phyloP scores from a whole-genome alignment of 37 sponge, comb jelly and placozoan species.

The Dysidea cf. avara region DNA sequence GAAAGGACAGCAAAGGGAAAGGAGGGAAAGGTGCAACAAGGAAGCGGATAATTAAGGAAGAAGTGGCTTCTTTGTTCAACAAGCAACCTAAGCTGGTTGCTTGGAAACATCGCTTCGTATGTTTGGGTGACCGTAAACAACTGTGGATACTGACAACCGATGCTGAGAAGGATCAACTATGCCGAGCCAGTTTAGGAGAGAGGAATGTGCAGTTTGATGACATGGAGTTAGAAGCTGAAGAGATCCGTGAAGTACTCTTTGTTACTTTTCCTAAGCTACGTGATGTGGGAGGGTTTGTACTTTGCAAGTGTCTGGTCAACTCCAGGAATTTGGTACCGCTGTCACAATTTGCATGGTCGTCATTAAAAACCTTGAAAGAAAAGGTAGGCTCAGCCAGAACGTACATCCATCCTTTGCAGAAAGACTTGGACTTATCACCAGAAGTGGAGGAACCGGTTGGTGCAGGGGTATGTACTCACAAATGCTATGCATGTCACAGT shows the following conservation, averaged over 20 bases:
- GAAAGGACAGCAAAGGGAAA: no score
- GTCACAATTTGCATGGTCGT: constrained; percentile 7
- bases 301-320: constrained; percentile 23
- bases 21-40: no score
- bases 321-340: constrained; percentile 22
- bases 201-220: constrained; percentile 28
- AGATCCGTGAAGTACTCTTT: constrained; percentile 33
- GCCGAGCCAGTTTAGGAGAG: constrained; percentile 46
- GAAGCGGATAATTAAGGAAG: no score
- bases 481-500: no score
- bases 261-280: constrained; percentile 12
- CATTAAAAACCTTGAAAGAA: constrained; percentile 31
- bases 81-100: no score
- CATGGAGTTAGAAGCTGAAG: constrained; percentile 13
- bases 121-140: constrained; percentile 43
- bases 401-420: constrained; percentile 48
- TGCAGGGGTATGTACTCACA: no score
- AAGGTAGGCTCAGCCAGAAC: constrained; percentile 34
- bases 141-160: constrained; percentile 39
- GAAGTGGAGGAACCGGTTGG: no score
- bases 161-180: constrained; percentile 30
- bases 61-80: no score
- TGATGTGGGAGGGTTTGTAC: constrained; percentile 14
- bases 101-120: constrained; percentile 56
- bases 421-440: constrained; percentile 9